Evolutionary conservation across 2,888 invertebrate species (phyloP).

Genomic region (Morpho achilles): DNA sequence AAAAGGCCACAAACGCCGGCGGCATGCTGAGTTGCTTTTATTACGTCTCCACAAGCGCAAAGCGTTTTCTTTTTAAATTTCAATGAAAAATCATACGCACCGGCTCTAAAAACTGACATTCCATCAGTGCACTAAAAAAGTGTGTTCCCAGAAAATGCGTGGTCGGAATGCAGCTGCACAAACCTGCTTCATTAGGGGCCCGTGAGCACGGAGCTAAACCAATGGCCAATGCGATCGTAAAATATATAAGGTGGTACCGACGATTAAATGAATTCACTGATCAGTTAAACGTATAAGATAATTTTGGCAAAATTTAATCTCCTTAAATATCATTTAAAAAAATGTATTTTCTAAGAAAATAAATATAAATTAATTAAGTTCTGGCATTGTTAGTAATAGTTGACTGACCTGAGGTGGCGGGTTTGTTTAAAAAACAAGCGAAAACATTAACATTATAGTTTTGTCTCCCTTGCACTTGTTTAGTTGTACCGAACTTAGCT

Average conservation of each 20-base stretch:
- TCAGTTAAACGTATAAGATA: too few relatives aligned
- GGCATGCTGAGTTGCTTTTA: constrained; percentile 52
- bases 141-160: constrained; percentile 66
- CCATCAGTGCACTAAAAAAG: constrained; percentile 55
- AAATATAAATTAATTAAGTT: too few relatives aligned
- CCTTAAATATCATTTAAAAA: too few relatives aligned
- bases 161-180: constrained; percentile 58
- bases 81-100: constrained; percentile 70
- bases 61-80: constrained; percentile 61
- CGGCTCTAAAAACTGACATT: constrained; percentile 59
- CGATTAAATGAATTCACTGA: too few relatives aligned
- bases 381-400: too few relatives aligned
- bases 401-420: too few relatives aligned
- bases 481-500: too few relatives aligned
- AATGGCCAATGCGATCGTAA: neutral
- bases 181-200: constrained; percentile 56
- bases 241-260: neutral
- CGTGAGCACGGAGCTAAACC: constrained; percentile 29
- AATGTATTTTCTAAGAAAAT: too few relatives aligned
- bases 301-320: too few relatives aligned
- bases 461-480: too few relatives aligned
- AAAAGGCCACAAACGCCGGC: constrained; percentile 49
- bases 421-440: too few relatives aligned
- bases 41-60: constrained; percentile 39
- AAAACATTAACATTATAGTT: too few relatives aligned